Base-by-base conservation (phyloP, 2,113 vertebrate species). In the Sylvia atricapilla region DNA sequence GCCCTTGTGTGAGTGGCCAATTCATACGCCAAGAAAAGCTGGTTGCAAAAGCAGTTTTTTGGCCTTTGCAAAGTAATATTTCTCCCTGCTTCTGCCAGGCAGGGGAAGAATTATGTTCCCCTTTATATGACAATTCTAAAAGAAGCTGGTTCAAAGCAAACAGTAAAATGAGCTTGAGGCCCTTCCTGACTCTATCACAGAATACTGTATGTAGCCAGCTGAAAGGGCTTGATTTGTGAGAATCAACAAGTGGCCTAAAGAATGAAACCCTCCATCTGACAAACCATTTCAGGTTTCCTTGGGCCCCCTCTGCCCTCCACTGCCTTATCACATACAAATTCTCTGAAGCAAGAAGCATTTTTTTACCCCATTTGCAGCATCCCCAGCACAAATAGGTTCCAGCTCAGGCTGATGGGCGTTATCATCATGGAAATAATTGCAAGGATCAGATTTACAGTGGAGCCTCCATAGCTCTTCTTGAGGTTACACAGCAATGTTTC, bases 141-240 rank as follows among this genome's bases (percentile, higher is more conserved):
- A 80, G 84, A 83, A 90, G 46, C 46, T 80, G 9, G 16, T 89
- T 93, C 68, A 95, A 92, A 93, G 35, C 60, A 83, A 92, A 49
- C 21, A 70, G 73, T 35, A 18, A 69, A 88, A 89, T 52, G 72
- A 90, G 59, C 43, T 62, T 28, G 62, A 46, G 84, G 90, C 20
- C 70, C 86, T 74, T 63, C 41, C 79, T 46, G 60, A 18, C 63
- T 78, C 37, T 58, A 5, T 58, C 68, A 63, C 60, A 68, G 66
- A 49, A 31, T 21, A 11, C 72, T 44, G 37, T 18, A 31, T 46
- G 53, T 5, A 68, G 46, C 33, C n/a, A 78, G 78, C 78, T 69
- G 62, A 91, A 64, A 75, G 62, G 63, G 30, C 77, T 72, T 55
- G 20, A 2, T 46, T 64, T 76, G 22, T 79, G 35, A n/a, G n/a